phyloP scores from a whole-genome alignment of 2,888 invertebrate genomes.

The Sthenelais limicola region DNA sequence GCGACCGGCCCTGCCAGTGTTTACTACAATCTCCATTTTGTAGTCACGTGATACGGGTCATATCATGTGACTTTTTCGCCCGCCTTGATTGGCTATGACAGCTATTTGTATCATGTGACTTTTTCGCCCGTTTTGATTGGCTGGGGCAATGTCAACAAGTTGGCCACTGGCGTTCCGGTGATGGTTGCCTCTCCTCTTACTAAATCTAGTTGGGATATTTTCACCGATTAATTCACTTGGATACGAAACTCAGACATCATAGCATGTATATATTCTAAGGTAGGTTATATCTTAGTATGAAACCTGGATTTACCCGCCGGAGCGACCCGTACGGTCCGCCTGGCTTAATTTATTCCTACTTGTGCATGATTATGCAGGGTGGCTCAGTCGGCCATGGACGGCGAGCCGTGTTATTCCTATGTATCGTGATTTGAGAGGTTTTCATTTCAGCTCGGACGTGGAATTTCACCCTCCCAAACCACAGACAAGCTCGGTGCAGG shows the following conservation, averaged over 20 bases:
- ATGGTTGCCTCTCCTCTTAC: background rate
- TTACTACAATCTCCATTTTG: no score
- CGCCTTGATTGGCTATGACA: no score
- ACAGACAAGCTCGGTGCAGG: no score
- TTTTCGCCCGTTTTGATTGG: conserved; percentile 27
- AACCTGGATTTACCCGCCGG: background rate
- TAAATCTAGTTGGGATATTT: background rate
- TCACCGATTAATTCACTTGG: background rate
- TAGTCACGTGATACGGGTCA: no score
- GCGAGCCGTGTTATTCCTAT: conserved; percentile 27
- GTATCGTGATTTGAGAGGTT: conserved; percentile 5
- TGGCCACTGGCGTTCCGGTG: conserved; percentile 8
- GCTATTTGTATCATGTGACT: conserved; percentile 37
- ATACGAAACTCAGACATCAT: background rate
- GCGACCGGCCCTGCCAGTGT: no score
- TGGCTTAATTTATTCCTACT: conserved; percentile 30
- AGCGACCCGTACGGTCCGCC: background rate
- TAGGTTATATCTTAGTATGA: background rate
- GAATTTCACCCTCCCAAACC: background rate
- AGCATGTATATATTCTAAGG: conserved; percentile 31
- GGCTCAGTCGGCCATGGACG: conserved; percentile 12
- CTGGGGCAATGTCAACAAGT: conserved; percentile 40
- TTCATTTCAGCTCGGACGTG: background rate
- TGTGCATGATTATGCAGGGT: conserved; percentile 36
- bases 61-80: no score